A percentile compares a stretch with the other conserved stretches of the same genome.
Evolutionary conservation across 2,113 vertebrate genomes (phyloP).

Genomic region (Tinamus guttatus): DNA sequence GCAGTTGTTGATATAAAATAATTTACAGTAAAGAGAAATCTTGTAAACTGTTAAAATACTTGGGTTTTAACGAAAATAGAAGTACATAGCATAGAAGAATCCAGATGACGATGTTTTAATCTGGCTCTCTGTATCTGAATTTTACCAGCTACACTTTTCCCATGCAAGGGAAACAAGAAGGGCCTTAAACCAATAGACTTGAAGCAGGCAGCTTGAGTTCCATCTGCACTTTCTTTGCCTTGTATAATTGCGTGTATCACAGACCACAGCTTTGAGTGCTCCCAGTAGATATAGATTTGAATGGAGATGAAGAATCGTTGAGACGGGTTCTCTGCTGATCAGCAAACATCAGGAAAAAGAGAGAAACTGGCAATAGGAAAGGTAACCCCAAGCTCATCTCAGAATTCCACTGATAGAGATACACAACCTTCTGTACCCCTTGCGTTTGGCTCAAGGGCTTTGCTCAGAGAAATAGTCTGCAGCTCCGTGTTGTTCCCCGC

Average conservation of each 20-base stretch:
- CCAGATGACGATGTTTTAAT: background rate
- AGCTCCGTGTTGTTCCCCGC: background rate
- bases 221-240: background rate
- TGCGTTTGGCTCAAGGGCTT: background rate
- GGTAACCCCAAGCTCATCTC: background rate
- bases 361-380: background rate
- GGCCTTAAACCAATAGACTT: background rate
- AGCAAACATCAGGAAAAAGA: background rate
- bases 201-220: background rate
- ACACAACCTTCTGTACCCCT: background rate
- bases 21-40: background rate
- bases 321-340: background rate
- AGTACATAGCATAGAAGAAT: background rate
- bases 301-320: background rate
- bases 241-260: background rate
- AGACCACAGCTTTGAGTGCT: background rate
- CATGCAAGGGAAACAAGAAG: background rate
- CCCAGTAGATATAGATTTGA: background rate
- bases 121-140: background rate
- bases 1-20: background rate
- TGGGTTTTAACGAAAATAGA: background rate
- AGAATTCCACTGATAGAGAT: background rate
- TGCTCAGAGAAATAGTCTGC: background rate
- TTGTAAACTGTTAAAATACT: background rate
- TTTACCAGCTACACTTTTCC: background rate